Conservation (phyloP, 2,888 invertebrate genomes). For the Autographa gamma region DNA sequence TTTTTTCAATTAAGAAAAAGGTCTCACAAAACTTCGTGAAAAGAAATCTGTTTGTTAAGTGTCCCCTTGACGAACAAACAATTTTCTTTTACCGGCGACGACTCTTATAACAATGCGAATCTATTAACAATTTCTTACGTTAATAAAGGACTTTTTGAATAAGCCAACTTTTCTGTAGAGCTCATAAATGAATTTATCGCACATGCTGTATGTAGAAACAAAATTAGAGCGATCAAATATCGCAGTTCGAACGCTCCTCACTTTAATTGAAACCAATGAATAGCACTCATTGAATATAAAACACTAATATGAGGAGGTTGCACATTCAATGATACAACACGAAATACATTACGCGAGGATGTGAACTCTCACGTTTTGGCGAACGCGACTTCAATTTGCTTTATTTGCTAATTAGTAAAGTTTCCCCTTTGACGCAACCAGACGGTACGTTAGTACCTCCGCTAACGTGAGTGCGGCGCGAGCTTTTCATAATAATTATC, state of each 20-base stretch:
- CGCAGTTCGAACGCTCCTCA: not conserved
- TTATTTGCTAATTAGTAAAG: slow-evolving; percentile 86
- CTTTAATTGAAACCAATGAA: not conserved
- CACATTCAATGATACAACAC: slow-evolving; percentile 65
- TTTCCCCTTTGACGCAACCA: slow-evolving; percentile 75
- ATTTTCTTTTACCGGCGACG: slow-evolving; percentile 4
- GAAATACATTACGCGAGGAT: slow-evolving; percentile 64
- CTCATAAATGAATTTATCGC: not conserved
- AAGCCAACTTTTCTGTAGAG: not conserved
- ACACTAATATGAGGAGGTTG: slow-evolving; percentile 37
- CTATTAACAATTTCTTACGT: slow-evolving; percentile 4
- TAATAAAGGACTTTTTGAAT: slow-evolving; percentile 2
- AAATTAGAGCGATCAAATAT: not conserved
- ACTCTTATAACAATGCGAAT: slow-evolving; percentile 4
- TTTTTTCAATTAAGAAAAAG: slow-evolving; percentile 4
- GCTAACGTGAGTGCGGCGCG: slow-evolving; percentile 59
- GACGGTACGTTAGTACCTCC: slow-evolving; percentile 54
- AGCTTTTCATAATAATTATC: slow-evolving; percentile 76
- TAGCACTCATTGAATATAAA: slow-evolving; percentile 7
- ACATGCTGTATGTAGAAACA: not conserved
- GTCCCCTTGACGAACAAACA: slow-evolving; percentile 4
- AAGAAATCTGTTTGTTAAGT: slow-evolving; percentile 4
- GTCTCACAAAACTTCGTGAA: slow-evolving; percentile 1
- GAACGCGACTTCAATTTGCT: slow-evolving; percentile 78
- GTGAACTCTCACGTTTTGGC: slow-evolving; percentile 72